These are phyloP conservation scores for Ichneumoninae sp. DNA, from an alignment of 2,888 invertebrate species.

Conservation along the genomic window DNA sequence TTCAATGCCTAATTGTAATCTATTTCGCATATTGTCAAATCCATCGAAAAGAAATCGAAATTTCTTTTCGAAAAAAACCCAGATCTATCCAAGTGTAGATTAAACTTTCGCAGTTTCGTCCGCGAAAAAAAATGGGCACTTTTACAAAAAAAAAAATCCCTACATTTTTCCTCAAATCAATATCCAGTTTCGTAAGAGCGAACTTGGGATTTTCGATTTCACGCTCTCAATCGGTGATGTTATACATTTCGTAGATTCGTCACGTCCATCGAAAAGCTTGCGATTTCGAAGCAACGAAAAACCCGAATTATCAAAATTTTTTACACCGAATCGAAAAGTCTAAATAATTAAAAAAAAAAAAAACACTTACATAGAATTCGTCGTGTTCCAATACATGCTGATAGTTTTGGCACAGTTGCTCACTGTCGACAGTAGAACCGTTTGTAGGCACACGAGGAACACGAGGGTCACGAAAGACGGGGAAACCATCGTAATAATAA, in stretches of 20 bases:
- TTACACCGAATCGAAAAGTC: background rate
- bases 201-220: too few species aligned
- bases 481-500: slow-evolving; percentile 83
- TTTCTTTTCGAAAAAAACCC: too few species aligned
- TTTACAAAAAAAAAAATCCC: too few species aligned
- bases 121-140: too few species aligned
- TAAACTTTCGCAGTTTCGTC: too few species aligned
- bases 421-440: slow-evolving; percentile 88
- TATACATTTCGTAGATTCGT: background rate
- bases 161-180: too few species aligned
- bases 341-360: slow-evolving; percentile 13
- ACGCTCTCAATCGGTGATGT: background rate
- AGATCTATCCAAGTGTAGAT: too few species aligned
- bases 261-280: background rate
- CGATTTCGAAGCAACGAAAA: background rate
- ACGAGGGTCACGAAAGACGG: slow-evolving; percentile 83
- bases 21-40: background rate
- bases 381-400: slow-evolving; percentile 96
- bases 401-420: slow-evolving; percentile 93
- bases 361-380: slow-evolving; percentile 92
- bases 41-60: too few species aligned
- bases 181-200: too few species aligned
- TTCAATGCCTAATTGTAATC: background rate
- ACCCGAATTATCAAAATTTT: background rate
- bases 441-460: slow-evolving; percentile 86